A percentile compares a stretch with the other conserved stretches of the same genome.
phyloP scores from a whole-genome alignment of 2,113 vertebrate genomes.

The Mus pahari region DNA sequence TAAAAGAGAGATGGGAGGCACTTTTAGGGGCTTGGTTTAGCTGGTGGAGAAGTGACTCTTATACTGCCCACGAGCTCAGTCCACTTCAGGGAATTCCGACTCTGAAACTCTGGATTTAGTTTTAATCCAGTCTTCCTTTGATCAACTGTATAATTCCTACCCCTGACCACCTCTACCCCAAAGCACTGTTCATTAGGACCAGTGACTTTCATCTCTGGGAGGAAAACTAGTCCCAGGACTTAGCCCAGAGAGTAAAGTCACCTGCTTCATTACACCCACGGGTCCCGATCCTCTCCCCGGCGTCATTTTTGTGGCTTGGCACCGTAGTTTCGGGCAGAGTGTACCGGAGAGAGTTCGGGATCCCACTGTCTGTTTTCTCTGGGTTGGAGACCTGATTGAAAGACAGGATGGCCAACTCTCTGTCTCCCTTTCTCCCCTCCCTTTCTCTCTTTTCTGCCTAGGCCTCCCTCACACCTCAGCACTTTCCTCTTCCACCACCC shows the following conservation, averaged over 20 bases:
- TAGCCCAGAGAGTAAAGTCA: slow-evolving; percentile 21
- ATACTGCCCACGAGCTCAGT: not conserved
- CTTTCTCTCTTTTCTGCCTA: not conserved
- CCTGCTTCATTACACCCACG: slow-evolving; percentile 1
- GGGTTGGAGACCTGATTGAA: not conserved
- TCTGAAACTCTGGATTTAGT: slow-evolving; percentile 65
- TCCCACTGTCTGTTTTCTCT: not conserved
- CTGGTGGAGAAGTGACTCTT: not conserved
- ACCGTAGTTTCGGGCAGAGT: not conserved
- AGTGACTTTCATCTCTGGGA: slow-evolving; percentile 66
- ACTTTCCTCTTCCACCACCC: not conserved
- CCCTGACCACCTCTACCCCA: slow-evolving; percentile 67
- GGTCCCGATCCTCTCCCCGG: not conserved
- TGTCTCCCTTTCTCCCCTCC: not conserved
- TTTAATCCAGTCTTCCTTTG: slow-evolving; percentile 71
- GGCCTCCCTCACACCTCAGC: not conserved
- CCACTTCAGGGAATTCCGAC: not conserved
- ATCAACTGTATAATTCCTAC: slow-evolving; percentile 50
- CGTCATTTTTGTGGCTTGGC: not conserved
- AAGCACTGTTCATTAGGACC: slow-evolving; percentile 64
- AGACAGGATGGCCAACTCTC: not conserved
- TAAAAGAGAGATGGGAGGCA: not conserved
- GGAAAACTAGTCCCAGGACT: slow-evolving; percentile 46
- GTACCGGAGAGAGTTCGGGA: not conserved
- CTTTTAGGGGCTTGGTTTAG: not conserved